phyloP scores from a whole-genome alignment of 2,888 invertebrate species.

The Zonitis immaculata region DNA sequence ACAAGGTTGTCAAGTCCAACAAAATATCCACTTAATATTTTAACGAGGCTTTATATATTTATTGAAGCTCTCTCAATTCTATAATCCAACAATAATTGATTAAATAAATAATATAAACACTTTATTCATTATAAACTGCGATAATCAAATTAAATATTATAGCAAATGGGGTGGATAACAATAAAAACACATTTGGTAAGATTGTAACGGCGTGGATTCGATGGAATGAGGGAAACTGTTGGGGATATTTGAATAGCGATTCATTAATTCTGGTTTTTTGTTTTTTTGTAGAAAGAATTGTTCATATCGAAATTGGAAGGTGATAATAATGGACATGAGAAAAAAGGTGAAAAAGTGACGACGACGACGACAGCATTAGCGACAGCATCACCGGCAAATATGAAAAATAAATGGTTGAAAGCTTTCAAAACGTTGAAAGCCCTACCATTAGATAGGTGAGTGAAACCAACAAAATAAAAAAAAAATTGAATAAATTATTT shows the following conservation, averaged over 20 bases:
- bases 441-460: slow-evolving; percentile 50
- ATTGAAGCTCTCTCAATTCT: too few relatives aligned
- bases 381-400: slow-evolving; percentile 80
- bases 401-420: slow-evolving; percentile 97
- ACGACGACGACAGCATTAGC: too few relatives aligned
- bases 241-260: background rate
- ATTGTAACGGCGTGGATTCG: slow-evolving; percentile 20
- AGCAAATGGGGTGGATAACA: slow-evolving; percentile 60
- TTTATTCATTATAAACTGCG: too few relatives aligned
- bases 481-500: too few relatives aligned
- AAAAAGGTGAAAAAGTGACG: slow-evolving; percentile 61
- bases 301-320: slow-evolving; percentile 72
- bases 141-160: too few relatives aligned
- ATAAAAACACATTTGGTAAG: slow-evolving; percentile 57
- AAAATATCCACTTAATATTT: too few relatives aligned
- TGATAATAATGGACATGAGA: slow-evolving; percentile 55
- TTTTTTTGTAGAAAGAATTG: slow-evolving; percentile 70
- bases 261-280: slow-evolving; percentile 23
- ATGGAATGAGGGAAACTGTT: background rate
- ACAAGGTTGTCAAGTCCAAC: background rate
- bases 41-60: too few relatives aligned
- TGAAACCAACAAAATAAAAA: too few relatives aligned
- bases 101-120: too few relatives aligned
- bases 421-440: slow-evolving; percentile 93
- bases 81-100: too few relatives aligned